Base-by-base conservation (phyloP, 2,888 invertebrate genomes). In the Amblyjoppa proteus region DNA sequence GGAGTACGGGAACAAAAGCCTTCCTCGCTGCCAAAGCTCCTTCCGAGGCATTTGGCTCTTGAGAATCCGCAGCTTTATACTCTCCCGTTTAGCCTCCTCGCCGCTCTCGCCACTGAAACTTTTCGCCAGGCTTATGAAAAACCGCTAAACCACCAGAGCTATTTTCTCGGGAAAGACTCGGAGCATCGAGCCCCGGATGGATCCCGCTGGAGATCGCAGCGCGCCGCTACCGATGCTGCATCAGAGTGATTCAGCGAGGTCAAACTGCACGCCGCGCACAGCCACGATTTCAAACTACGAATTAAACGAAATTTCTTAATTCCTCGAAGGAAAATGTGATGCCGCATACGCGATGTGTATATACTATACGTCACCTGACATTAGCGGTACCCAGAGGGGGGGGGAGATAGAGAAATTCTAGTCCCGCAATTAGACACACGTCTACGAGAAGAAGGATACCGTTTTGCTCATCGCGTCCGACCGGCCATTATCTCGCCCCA, bases 81-180 rank as follows among this genome's bases (percentile, higher is more conserved):
- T 53, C 45, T 66, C 70, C 49, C 51, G 49, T 41, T 76, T 69
- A 20, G 4, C n/a, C 31, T 71, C 53, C 9, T 58, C 9, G 51
- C 38, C 53, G 20, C 41, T 56, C 71, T 38, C 68, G 7, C 25
- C 87, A 88, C 89, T 90, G 89, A 90, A 90, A 89, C 88, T 90
- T 91, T 87, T 90, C 88, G 89, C 90, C 58, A 7, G n/a, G 87
- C 88, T 88, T 90, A 91, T 90, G 90, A 90, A 90, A 91, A 91
- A 91, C 91, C 90, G 88, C 90, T 66, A 90, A 91, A 91, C 90
- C 91, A 81, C 90, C 86, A 81, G 86, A 87, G 88, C 89, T 87
- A 91, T 91, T 90, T 90, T 89, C 90, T 31, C 68, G 28, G 16
- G 41, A 20, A 64, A n/a, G 34, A 13, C 58, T 58, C 58, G 28